Conservation (phyloP, 2,797 vertebrate species). For the Argya squamiceps region DNA sequence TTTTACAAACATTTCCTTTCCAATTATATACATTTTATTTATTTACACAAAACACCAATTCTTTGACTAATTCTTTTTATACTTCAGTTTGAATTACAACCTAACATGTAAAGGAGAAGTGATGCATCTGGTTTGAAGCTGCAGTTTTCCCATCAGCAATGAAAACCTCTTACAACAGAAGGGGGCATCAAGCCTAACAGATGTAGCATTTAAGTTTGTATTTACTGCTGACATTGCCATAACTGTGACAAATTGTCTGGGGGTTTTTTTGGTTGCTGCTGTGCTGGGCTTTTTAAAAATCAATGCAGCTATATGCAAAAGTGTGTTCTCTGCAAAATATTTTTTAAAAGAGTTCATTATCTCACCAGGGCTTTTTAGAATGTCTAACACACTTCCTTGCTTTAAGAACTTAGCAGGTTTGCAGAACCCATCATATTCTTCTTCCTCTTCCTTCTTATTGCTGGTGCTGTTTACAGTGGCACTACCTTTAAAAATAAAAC, state of each 20-base stretch:
- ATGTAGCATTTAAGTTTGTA: background rate
- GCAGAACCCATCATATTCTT: conserved; percentile 84
- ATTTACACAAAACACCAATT: background rate
- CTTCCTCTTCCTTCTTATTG: conserved; percentile 76
- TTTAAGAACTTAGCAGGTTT: conserved; percentile 90
- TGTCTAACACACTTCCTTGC: conserved; percentile 93
- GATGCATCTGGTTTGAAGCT: background rate
- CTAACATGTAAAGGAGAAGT: background rate
- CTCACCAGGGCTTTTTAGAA: conserved; percentile 91
- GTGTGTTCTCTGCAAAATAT: background rate
- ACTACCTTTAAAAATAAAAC: conserved; percentile 41
- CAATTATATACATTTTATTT: background rate
- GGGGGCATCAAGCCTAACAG: background rate
- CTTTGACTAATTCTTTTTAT: background rate
- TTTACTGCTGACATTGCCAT: background rate
- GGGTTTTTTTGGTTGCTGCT: background rate
- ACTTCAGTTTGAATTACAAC: background rate
- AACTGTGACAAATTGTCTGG: background rate
- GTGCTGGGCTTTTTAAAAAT: background rate
- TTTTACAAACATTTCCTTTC: background rate
- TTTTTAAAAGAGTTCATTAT: background rate
- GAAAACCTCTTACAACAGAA: background rate
- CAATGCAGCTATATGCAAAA: background rate
- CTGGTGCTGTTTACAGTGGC: conserved; percentile 61
- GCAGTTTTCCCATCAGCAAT: background rate